These are phyloP conservation scores for Andrena camellia DNA, from an alignment of 2,888 invertebrate species.

Conservation along the genomic window DNA sequence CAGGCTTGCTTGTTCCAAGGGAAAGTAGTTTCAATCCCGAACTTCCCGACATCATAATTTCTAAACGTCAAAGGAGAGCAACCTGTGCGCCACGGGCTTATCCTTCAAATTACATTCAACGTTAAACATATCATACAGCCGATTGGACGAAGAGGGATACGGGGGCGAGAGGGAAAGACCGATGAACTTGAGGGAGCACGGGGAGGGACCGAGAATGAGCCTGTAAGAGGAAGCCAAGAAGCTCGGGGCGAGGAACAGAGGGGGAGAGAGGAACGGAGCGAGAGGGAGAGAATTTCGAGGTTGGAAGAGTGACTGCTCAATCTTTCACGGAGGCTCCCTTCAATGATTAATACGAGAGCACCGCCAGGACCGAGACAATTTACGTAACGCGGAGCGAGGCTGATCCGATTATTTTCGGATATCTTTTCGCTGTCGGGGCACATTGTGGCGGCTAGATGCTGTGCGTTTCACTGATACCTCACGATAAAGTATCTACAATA, in stretches of 20 bases:
- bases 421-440: conserved; percentile 12
- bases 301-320: conserved; percentile 60
- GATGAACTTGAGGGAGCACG: conserved; percentile 47
- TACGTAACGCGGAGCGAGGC: conserved; percentile 74
- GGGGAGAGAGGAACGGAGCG: conserved; percentile 11
- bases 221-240: conserved; percentile 33
- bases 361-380: conserved; percentile 74
- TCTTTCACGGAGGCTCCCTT: conserved; percentile 59
- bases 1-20: conserved; percentile 2
- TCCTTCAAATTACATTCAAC: conserved; percentile 72
- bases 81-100: conserved; percentile 40
- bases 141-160: conserved; percentile 61
- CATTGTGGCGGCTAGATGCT: neutral
- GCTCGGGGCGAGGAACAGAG: conserved; percentile 34
- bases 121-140: conserved; percentile 71
- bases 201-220: conserved; percentile 42
- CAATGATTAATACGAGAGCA: conserved; percentile 78
- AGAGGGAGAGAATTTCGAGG: conserved; percentile 44
- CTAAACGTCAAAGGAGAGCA: conserved; percentile 59
- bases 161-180: conserved; percentile 21
- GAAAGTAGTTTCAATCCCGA: conserved; percentile 64
- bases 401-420: conserved; percentile 67
- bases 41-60: conserved; percentile 66
- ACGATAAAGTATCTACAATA: too few relatives aligned
- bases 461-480: neutral